phyloP scores from a whole-genome alignment of 1,140 invertebrate species.

The Laodelphax striatellus region DNA sequence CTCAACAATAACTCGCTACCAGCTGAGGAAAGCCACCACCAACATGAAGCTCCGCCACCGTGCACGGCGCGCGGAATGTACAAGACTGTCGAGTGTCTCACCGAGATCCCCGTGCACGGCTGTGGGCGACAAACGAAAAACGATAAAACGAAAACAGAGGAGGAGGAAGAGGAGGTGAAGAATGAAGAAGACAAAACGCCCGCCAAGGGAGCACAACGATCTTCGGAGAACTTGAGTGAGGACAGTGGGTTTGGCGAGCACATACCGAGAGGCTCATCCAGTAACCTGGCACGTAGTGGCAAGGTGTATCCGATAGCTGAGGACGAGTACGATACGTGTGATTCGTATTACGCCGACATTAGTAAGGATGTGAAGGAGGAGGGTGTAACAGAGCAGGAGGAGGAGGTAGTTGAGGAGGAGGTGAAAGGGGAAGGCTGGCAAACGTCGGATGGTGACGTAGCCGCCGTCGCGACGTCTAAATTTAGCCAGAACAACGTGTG shows the following conservation, averaged over 20 bases:
- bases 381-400: constrained; percentile 2
- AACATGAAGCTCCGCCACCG: not conserved
- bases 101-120: constrained; percentile 7
- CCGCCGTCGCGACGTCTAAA: constrained; percentile 18
- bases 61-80: constrained; percentile 18
- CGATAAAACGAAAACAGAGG: not conserved
- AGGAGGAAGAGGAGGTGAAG: constrained; percentile 1
- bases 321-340: constrained; percentile 8
- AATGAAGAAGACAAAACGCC: constrained; percentile 9
- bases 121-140: constrained; percentile 1
- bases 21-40: constrained; percentile 5
- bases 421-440: not conserved
- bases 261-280: constrained; percentile 24
- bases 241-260: constrained; percentile 61
- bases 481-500: constrained; percentile 21
- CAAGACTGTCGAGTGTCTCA: constrained; percentile 26
- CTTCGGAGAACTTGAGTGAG: constrained; percentile 58
- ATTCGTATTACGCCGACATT: constrained; percentile 5
- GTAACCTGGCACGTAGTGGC: not conserved
- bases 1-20: constrained; percentile 20
- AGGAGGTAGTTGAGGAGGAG: not conserved
- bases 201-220: constrained; percentile 37
- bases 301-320: constrained; percentile 11
- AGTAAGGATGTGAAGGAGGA: constrained; percentile 7
- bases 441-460: constrained; percentile 7